These are phyloP conservation scores for Chymomyza costata DNA, from an alignment of 1,140 invertebrate genomes.

Conservation along the genomic window DNA sequence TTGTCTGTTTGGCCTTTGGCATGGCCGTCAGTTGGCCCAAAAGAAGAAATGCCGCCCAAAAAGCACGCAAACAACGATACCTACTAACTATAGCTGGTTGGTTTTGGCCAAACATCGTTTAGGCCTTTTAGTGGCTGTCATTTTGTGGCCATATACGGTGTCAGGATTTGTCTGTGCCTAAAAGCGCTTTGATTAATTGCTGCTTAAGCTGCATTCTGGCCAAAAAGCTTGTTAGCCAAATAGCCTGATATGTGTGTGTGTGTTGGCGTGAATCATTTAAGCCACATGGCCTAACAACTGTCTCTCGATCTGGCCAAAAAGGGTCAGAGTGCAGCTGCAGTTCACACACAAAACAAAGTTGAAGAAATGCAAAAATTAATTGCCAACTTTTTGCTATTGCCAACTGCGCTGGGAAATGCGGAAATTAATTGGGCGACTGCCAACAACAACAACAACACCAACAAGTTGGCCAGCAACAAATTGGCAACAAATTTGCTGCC, in stretches of 20 bases:
- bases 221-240: constrained; percentile 47
- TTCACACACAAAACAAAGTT: constrained; percentile 30
- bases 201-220: constrained; percentile 53
- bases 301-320: constrained; percentile 6
- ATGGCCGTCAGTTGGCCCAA: constrained; percentile 41
- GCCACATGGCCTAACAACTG: constrained; percentile 28
- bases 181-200: constrained; percentile 71
- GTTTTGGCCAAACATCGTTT: background rate
- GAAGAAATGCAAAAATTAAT: constrained; percentile 71
- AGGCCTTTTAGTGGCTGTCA: constrained; percentile 43
- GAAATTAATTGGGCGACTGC: constrained; percentile 67
- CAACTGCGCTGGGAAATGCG: constrained; percentile 56
- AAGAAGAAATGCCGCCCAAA: constrained; percentile 47
- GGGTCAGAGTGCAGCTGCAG: constrained; percentile 55
- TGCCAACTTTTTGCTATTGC: constrained; percentile 38
- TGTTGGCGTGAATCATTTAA: constrained; percentile 68
- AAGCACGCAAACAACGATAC: constrained; percentile 20
- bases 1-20: constrained; percentile 52
- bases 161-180: constrained; percentile 61
- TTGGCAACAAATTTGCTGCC: constrained; percentile 60
- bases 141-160: constrained; percentile 61
- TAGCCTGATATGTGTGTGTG: constrained; percentile 19
- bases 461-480: constrained; percentile 52
- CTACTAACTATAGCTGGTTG: too few relatives aligned
- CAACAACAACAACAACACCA: constrained; percentile 20